phyloP scores from a whole-genome alignment of 2,797 vertebrate species.

The Acrossocheilus wenchowensis region DNA sequence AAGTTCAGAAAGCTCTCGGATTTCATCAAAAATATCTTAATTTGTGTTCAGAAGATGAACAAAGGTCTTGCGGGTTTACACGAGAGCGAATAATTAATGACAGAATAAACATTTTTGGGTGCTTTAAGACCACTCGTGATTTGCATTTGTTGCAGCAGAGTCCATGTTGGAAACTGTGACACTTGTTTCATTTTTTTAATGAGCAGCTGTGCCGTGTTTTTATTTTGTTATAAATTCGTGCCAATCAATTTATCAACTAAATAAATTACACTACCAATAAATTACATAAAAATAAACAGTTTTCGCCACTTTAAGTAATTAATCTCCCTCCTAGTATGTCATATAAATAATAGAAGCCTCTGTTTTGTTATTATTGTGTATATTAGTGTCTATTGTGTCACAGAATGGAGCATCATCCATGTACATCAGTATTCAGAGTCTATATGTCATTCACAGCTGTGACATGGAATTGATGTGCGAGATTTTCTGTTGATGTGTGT shows the following conservation, averaged over 20 bases:
- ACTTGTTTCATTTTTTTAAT: neutral
- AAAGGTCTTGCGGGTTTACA: too few species aligned
- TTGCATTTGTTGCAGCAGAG: neutral
- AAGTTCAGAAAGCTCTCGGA: too few species aligned
- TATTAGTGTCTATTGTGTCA: constrained; percentile 5
- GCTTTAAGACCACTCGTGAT: neutral
- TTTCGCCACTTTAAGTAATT: neutral
- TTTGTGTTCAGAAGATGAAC: too few species aligned
- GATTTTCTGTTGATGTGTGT: constrained; percentile 31
- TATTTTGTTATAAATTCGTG: neutral
- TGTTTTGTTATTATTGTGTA: neutral
- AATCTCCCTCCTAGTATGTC: neutral
- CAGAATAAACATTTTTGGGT: neutral
- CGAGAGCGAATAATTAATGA: neutral
- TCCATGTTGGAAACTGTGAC: neutral
- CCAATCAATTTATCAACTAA: neutral
- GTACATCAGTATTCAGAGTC: constrained; percentile 32
- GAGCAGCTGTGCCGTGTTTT: neutral
- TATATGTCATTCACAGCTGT: constrained; percentile 25
- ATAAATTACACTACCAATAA: neutral
- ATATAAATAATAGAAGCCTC: neutral
- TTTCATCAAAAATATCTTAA: too few species aligned
- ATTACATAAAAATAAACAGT: neutral
- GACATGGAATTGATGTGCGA: constrained; percentile 29
- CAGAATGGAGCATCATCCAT: neutral